These are phyloP conservation scores for Lytechinus pictus DNA, from an alignment of 35 echinoderm and acorn worm genomes.

Conservation along the genomic window DNA sequence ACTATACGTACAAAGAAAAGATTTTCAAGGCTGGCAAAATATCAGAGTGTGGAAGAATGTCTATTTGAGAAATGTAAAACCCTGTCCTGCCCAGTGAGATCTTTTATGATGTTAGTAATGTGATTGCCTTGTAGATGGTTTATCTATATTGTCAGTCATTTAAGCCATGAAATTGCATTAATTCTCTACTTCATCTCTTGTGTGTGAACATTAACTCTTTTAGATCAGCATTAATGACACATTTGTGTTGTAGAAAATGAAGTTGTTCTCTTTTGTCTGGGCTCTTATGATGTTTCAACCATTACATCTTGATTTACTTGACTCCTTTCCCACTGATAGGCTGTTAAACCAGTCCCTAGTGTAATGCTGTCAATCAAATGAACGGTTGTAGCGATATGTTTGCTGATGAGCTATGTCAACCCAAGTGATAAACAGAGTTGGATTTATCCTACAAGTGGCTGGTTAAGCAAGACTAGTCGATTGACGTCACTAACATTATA, in stretches of 20 bases:
- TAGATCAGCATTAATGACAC: too few species aligned
- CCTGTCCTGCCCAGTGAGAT: background rate
- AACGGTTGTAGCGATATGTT: background rate
- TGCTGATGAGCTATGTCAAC: background rate
- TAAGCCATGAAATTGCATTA: background rate
- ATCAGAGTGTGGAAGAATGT: background rate
- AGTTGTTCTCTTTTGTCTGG: too few species aligned
- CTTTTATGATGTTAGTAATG: background rate
- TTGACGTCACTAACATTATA: slow-evolving; percentile 49
- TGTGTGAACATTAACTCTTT: background rate
- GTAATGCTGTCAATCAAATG: background rate
- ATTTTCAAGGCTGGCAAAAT: background rate
- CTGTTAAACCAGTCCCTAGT: background rate
- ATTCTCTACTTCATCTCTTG: background rate
- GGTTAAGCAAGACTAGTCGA: slow-evolving; percentile 14
- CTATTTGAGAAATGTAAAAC: background rate
- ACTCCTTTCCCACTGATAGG: background rate
- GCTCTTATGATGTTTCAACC: background rate
- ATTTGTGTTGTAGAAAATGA: too few species aligned
- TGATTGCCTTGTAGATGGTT: background rate
- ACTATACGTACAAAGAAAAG: background rate
- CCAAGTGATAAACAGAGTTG: background rate
- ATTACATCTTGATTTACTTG: background rate
- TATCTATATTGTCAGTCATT: background rate
- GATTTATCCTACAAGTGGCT: background rate